These are phyloP conservation scores for Lottia scabra DNA, from an alignment of 2,888 invertebrate species.

Conservation along the genomic window DNA sequence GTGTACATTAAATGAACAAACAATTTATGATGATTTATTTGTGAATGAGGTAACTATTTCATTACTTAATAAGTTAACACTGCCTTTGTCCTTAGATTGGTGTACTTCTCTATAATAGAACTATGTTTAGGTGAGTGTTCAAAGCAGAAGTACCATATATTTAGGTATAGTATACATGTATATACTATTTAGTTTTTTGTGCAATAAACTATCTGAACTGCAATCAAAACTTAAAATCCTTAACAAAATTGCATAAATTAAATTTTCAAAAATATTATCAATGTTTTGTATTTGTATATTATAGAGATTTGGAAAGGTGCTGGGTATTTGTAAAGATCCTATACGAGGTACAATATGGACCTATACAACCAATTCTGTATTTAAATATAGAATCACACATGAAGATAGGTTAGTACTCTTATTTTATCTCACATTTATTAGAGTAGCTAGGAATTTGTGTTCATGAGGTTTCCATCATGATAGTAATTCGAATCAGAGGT, in stretches of 20 bases:
- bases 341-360: conserved; percentile 85
- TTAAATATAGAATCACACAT: conserved; percentile 84
- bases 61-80: no score
- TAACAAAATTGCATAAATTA: no score
- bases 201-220: no score
- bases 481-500: no score
- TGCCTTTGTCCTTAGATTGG: background rate
- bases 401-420: conserved; percentile 72
- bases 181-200: no score
- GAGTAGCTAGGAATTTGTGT: background rate
- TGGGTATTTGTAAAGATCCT: conserved; percentile 85
- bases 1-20: conserved; percentile 85
- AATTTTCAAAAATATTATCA: background rate
- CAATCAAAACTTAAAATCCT: no score
- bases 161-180: no score
- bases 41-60: conserved; percentile 65
- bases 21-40: conserved; percentile 83
- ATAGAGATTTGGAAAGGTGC: conserved; percentile 78
- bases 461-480: no score
- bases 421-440: no score
- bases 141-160: no score
- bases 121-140: no score
- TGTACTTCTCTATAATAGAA: no score
- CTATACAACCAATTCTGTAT: conserved; percentile 85
- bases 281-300: conserved; percentile 9